Evolutionary conservation across 1,140 invertebrate genomes (phyloP), one percentile per base, ranked within the genome.

Genomic region (Drosophila bifasciata): DNA sequence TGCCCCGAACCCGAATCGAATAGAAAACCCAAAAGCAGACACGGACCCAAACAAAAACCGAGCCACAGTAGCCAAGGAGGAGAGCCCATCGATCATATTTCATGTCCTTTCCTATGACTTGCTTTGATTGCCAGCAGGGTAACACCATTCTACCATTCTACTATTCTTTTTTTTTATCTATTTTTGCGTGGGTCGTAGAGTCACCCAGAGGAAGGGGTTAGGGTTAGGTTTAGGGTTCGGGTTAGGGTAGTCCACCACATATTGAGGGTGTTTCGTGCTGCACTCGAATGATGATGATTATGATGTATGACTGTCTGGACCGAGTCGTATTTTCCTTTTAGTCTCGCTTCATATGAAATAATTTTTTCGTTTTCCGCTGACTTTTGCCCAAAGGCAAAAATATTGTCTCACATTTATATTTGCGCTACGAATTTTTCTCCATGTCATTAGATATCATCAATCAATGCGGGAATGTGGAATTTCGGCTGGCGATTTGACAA

Each of bases 121-220:
- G 73, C 78, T 86, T 79, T 83, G 78, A 88, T 88, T 88, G 74
- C 66, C 77, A 83, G 62, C 67, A 75, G 69, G 77, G 63, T n/a
- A 68, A 53, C 70, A 48, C 16, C 19, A 50, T 44, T 46, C 46
- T 15, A 49, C 62, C 50, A 75, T 70, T 36, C 41, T 36, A 28
- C 11, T 73, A 8, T 48, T 28, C 21, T 51, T 25, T 16, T 23
- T 60, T 79, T 84, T 72, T 85, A 81, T 86, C 60, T 86, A 40
- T 74, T 66, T 66, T 51, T 66, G 77, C 62, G 79, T 83, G 79
- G 80, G 77, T 49, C 48, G 46, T 17, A 60, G 56, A 57, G 48
- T 46, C 36, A 41, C 44, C 19, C 21, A 56, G 76, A 44, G 78
- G 58, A 73, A 64, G 59, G 70, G 69, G 69, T 73, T 68, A 68